Conservation (phyloP, 2,888 invertebrate genomes). For the Lingula anatina region DNA sequence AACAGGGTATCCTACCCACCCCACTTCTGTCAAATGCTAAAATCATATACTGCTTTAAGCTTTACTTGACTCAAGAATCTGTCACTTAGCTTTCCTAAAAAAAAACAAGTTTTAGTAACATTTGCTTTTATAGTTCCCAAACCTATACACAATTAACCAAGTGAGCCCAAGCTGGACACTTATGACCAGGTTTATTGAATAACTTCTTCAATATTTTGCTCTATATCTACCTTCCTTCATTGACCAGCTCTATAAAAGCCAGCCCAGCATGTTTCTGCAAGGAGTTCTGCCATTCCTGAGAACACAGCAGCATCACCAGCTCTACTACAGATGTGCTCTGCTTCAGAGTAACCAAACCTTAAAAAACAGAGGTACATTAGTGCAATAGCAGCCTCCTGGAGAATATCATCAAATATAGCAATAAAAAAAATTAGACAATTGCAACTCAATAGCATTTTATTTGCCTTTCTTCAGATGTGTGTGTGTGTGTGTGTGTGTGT, state of each 20-base stretch:
- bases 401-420: no score
- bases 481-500: no score
- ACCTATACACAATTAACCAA: no score
- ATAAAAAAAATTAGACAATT: no score
- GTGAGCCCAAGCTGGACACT: neutral
- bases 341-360: conserved; percentile 92
- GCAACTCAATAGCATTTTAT: no score
- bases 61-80: no score
- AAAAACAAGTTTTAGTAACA: neutral
- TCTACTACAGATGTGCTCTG: conserved; percentile 97
- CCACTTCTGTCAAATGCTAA: no score
- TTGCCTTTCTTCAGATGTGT: no score
- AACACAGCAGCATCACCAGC: conserved; percentile 97
- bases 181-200: neutral
- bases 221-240: conserved; percentile 73
- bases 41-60: no score
- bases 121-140: no score
- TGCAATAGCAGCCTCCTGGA: no score
- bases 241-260: conserved; percentile 98
- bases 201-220: conserved; percentile 17
- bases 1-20: no score
- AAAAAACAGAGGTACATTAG: conserved; percentile 24
- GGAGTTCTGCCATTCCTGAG: conserved; percentile 99
- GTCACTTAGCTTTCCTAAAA: neutral
- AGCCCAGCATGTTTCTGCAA: conserved; percentile 98